Base-by-base conservation (phyloP, 1,140 invertebrate genomes). In the Cherax quadricarinatus region DNA sequence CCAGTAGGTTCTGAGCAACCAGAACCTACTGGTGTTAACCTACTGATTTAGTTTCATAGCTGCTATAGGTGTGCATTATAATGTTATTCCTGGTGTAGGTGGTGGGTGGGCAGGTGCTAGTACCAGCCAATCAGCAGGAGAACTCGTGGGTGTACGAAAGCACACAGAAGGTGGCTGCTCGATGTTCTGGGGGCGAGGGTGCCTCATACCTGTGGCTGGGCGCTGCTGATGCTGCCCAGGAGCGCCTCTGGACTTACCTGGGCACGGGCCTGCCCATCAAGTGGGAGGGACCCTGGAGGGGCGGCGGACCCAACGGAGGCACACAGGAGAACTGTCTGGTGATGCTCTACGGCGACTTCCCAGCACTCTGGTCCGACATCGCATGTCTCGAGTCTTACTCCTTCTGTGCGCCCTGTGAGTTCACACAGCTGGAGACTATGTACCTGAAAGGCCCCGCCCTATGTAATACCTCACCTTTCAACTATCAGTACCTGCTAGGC, bases 401-500 rank as follows among this genome's bases (percentile, higher is more conserved):
- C 73, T 91, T 91, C 83, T 91, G 84, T 53, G 89, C 86, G 9
- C 89, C 89, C 7, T 91, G 89, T 48, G 89, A 86, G 70, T 91
- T 66, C 57, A 30, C 30, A 30, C 51, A 18, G 41, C 41, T 48
- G 18, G n/a, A 73, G 3, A 66, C 84, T 18, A 49, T 91, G 12
- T 86, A 91, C 53, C 84, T 91, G 0, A 91, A 86, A 57, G 89
- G 89, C 21, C 41, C 89, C n/a, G 60, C 79, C 30, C 10, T 91
- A 49, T 91, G 89, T 16, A 18, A 60, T 16, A 10, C 75, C 53
- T 91, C 89, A 18, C 89, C 89, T 24, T 80, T 91, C 60, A 91
- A 91, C 49, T 70, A 80, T 7, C 83, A 49, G n/a, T 91, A 91
- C 60, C 16, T 80, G 14, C 30, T 91, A 18, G 83, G 18, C 9